These are phyloP conservation scores for Eleginops maclovinus DNA, from an alignment of 2,113 vertebrate species.

Conservation along the genomic window DNA sequence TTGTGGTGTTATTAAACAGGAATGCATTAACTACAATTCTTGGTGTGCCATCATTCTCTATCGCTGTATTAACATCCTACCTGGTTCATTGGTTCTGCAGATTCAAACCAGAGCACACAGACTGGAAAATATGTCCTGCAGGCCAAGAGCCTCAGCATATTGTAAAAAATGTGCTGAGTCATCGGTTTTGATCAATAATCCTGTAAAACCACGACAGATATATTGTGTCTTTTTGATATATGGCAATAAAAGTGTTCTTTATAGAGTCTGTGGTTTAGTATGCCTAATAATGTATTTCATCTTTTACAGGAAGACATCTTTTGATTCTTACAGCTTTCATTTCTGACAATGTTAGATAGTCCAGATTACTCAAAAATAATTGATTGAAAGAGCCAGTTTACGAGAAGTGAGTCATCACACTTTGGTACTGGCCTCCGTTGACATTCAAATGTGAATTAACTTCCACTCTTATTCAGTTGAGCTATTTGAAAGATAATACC, in stretches of 20 bases:
- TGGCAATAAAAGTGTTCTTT: background rate
- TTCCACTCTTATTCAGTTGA: background rate
- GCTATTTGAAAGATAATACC: background rate
- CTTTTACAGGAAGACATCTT: background rate
- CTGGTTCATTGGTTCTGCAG: background rate
- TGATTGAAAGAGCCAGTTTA: background rate
- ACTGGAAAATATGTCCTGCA: constrained; percentile 13
- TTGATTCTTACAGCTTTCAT: background rate
- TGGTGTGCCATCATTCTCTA: background rate
- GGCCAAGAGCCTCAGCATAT: background rate
- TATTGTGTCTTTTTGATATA: background rate
- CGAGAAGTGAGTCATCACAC: constrained; percentile 23
- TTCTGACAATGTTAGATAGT: background rate
- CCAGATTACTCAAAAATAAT: background rate
- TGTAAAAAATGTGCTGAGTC: constrained; percentile 14
- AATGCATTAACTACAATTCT: background rate
- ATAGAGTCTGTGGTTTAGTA: background rate
- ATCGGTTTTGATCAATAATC: constrained; percentile 16
- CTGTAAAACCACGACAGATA: constrained; percentile 6
- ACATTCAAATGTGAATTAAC: constrained; percentile 2
- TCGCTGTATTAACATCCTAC: background rate
- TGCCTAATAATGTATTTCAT: background rate
- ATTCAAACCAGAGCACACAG: background rate
- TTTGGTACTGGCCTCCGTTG: background rate
- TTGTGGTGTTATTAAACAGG: background rate